Conservation (phyloP, 2,888 invertebrate species). For the Pseudanteris insignis region DNA sequence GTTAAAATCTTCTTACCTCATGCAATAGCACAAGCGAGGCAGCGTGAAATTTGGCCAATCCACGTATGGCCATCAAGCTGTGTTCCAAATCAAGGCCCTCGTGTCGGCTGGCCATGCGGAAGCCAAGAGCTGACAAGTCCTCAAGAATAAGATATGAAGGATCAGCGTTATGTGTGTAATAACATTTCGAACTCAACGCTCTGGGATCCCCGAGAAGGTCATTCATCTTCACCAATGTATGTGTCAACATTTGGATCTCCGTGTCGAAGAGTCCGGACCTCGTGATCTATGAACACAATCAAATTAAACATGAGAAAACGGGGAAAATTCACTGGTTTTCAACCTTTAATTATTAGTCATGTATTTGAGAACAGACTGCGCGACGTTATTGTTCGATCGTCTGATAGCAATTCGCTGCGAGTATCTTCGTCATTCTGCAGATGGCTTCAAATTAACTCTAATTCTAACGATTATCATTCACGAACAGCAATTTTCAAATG, state of each 20-base stretch:
- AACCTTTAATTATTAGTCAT: conserved; percentile 19
- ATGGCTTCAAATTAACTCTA: conserved; percentile 37
- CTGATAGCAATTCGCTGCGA: conserved; percentile 34
- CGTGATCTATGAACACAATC: conserved; percentile 48
- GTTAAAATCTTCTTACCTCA: too few relatives aligned
- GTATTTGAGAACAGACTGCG: conserved; percentile 11
- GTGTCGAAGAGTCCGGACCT: conserved; percentile 50
- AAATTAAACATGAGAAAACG: conserved; percentile 7
- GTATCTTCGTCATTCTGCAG: conserved; percentile 20
- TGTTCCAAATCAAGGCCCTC: conserved; percentile 70
- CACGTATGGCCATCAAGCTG: conserved; percentile 67
- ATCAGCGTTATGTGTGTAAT: conserved; percentile 57
- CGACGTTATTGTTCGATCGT: conserved; percentile 25
- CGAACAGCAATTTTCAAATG: conserved; percentile 15
- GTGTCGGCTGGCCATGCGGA: conserved; percentile 68
- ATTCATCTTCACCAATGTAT: conserved; percentile 57
- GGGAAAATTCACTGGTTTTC: not conserved
- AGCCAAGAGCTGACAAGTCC: conserved; percentile 70
- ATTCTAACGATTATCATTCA: conserved; percentile 35
- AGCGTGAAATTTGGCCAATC: conserved; percentile 70
- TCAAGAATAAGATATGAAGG: conserved; percentile 68
- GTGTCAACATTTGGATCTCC: conserved; percentile 59
- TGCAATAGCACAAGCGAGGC: conserved; percentile 69
- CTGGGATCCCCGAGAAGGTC: conserved; percentile 44
- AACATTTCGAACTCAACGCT: conserved; percentile 55